Percentiles rank a stretch among this genome's conserved stretches.
These are phyloP conservation scores for Crematogaster levior DNA, from an alignment of 2,888 invertebrate species.

Conservation along the genomic window DNA sequence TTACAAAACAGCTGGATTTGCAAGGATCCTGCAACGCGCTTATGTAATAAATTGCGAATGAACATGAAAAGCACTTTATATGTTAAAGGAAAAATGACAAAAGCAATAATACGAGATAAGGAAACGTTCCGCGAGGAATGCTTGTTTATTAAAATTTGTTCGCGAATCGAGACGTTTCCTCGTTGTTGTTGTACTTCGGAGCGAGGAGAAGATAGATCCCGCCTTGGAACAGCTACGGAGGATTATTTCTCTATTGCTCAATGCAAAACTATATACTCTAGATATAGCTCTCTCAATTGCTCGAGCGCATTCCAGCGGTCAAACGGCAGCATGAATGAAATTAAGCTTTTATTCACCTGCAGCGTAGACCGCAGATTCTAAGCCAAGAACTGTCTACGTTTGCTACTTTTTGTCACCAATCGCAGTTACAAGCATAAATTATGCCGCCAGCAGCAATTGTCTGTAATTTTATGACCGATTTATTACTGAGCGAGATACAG, in stretches of 20 bases:
- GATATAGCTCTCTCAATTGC: slow-evolving; percentile 50
- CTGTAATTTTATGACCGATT: slow-evolving; percentile 21
- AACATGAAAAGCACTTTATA: too few species aligned
- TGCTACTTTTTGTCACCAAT: slow-evolving; percentile 43
- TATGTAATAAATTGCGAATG: not conserved
- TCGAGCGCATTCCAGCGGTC: slow-evolving; percentile 56
- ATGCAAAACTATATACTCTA: slow-evolving; percentile 49
- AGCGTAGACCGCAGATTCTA: slow-evolving; percentile 75
- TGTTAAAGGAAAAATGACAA: not conserved
- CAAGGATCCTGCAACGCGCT: not conserved
- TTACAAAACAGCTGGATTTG: not conserved
- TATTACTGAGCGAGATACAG: not conserved
- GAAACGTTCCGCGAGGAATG: not conserved
- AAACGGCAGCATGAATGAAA: slow-evolving; percentile 80
- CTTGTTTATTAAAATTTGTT: not conserved
- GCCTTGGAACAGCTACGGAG: not conserved
- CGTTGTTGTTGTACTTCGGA: too few species aligned
- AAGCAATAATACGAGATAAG: not conserved
- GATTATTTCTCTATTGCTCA: slow-evolving; percentile 2
- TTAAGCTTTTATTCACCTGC: slow-evolving; percentile 79
- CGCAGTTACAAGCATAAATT: not conserved
- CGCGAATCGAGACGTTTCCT: not conserved
- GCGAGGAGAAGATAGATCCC: not conserved
- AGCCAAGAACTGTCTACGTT: slow-evolving; percentile 76
- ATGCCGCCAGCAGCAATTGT: not conserved